Percentiles rank a stretch among this genome's conserved stretches.
Conservation (phyloP, 2,888 invertebrate species). For the Phytoseiulus persimilis region DNA sequence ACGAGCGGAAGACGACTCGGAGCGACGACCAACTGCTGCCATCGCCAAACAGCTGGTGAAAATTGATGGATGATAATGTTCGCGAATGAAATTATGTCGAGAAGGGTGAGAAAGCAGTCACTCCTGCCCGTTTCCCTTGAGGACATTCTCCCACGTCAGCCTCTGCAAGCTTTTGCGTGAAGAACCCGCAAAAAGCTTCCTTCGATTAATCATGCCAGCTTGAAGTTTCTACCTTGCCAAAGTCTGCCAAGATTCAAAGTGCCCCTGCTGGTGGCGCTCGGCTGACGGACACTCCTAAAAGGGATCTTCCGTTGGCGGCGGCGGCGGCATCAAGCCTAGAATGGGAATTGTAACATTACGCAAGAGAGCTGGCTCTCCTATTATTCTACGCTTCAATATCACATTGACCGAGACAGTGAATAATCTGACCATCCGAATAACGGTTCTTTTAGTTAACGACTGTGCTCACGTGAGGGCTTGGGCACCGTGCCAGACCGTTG, state of each 20-base stretch:
- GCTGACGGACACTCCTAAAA: neutral
- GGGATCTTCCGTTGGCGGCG: conserved; percentile 5
- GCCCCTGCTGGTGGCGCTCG: neutral
- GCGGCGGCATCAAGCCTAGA: neutral
- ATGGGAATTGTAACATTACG: neutral
- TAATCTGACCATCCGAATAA: conserved; percentile 5
- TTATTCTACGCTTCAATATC: neutral
- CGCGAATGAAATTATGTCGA: neutral
- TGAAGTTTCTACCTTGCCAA: no score
- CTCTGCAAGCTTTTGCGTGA: no score
- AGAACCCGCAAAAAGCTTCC: no score
- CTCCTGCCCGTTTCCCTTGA: neutral
- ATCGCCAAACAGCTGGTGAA: neutral
- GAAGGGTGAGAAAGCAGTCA: neutral
- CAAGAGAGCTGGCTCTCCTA: neutral
- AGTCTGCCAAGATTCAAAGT: no score
- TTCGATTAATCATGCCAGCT: no score
- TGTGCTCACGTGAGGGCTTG: neutral
- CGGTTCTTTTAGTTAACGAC: neutral
- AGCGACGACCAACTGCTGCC: neutral
- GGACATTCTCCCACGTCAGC: neutral
- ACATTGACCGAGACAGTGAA: neutral
- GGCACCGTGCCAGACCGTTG: neutral
- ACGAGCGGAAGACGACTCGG: neutral
- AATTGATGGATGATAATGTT: neutral